phyloP scores from a whole-genome alignment of 2,888 invertebrate genomes.

The Coleophora flavipennella region DNA sequence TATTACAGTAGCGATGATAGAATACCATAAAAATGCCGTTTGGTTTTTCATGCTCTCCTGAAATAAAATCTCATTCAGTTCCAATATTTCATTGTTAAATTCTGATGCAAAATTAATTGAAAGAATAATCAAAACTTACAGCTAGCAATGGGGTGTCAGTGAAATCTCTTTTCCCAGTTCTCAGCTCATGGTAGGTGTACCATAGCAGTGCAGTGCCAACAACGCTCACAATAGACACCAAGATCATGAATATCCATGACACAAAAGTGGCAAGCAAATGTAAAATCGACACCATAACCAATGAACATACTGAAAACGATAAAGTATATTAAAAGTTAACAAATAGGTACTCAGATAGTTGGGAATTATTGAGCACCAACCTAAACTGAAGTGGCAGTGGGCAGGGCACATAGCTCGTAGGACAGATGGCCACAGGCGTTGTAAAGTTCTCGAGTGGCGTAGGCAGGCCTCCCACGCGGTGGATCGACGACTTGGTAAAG shows the following conservation, averaged over 20 bases:
- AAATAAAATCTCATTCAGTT: constrained; percentile 47
- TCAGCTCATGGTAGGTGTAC: constrained; percentile 89
- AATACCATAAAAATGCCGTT: constrained; percentile 86
- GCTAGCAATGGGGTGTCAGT: constrained; percentile 38
- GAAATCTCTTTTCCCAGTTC: constrained; percentile 64
- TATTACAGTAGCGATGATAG: constrained; percentile 88
- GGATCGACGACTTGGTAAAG: too few relatives aligned
- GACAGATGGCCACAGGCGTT: too few relatives aligned
- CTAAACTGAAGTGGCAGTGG: too few relatives aligned
- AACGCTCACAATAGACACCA: constrained; percentile 82
- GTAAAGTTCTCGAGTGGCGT: too few relatives aligned
- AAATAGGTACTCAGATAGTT: too few relatives aligned
- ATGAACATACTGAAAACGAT: constrained; percentile 80
- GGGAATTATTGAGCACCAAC: too few relatives aligned
- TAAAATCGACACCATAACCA: constrained; percentile 86
- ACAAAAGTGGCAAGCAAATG: constrained; percentile 88
- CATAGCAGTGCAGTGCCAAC: constrained; percentile 86
- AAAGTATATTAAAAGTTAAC: too few relatives aligned
- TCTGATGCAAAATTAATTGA: too few relatives aligned
- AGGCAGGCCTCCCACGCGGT: too few relatives aligned
- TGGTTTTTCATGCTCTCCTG: constrained; percentile 90
- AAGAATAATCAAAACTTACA: constrained; percentile 47
- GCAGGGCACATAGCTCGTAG: too few relatives aligned
- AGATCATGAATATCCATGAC: constrained; percentile 89
- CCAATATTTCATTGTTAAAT: too few relatives aligned